phyloP scores from a whole-genome alignment of 2,797 vertebrate species.

The Clarias laeviceps region DNA sequence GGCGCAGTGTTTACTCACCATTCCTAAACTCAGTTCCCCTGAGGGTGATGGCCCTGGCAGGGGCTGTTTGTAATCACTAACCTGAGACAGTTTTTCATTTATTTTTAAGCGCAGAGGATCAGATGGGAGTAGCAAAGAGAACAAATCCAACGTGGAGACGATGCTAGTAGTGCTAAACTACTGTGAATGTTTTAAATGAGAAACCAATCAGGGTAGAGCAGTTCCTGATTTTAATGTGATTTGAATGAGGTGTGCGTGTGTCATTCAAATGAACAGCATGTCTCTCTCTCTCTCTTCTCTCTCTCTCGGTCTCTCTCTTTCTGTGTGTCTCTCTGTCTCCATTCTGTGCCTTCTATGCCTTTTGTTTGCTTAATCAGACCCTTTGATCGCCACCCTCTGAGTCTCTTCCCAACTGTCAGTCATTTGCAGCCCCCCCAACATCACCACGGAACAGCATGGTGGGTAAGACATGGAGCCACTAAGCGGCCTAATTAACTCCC shows the following conservation, averaged over 20 bases:
- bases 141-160: not conserved
- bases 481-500: constrained; percentile 59
- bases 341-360: constrained; percentile 32
- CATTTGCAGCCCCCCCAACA: constrained; percentile 41
- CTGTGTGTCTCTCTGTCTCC: not conserved
- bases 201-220: constrained; percentile 22
- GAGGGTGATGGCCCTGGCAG: not conserved
- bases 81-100: not conserved
- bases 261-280: constrained; percentile 34
- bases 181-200: constrained; percentile 7
- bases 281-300: not conserved
- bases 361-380: constrained; percentile 55
- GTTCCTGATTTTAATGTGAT: constrained; percentile 32
- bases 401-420: constrained; percentile 52
- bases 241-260: constrained; percentile 35
- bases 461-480: constrained; percentile 47
- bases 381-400: constrained; percentile 45
- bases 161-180: not conserved
- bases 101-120: not conserved
- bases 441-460: constrained; percentile 22
- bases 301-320: not conserved
- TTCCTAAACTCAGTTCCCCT: not conserved
- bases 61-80: not conserved
- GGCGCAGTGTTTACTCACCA: not conserved
- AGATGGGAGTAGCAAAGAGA: not conserved